A percentile compares a stretch with the other conserved stretches of the same genome.
phyloP scores from a whole-genome alignment of 2,888 invertebrate species.

The Latheticus oryzae region DNA sequence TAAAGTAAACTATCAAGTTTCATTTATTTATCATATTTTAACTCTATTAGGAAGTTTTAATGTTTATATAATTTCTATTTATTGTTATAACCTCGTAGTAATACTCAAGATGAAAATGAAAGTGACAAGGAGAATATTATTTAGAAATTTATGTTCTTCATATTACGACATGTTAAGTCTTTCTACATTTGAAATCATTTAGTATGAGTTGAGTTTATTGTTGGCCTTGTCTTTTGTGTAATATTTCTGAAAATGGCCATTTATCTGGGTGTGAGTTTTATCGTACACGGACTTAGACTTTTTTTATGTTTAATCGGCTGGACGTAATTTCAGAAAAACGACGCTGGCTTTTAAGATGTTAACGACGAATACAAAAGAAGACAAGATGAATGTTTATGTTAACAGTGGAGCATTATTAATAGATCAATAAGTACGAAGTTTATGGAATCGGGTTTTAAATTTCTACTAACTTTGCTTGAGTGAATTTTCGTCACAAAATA shows the following conservation, averaged over 20 bases:
- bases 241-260: neutral
- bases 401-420: constrained; percentile 11
- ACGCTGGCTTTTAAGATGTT: neutral
- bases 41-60: constrained; percentile 10
- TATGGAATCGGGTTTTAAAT: neutral
- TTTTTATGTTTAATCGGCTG: neutral
- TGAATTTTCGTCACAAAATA: no score
- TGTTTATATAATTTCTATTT: constrained; percentile 22
- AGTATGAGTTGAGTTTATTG: neutral
- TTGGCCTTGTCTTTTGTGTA: no score
- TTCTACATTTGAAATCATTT: neutral
- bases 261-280: no score
- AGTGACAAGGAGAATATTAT: constrained; percentile 10
- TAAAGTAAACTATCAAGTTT: constrained; percentile 18
- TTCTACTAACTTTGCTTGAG: no score
- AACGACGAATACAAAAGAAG: neutral
- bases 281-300: no score
- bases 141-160: constrained; percentile 12
- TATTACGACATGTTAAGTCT: constrained; percentile 1
- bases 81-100: constrained; percentile 16
- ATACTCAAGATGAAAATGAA: constrained; percentile 7
- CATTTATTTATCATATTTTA: constrained; percentile 4
- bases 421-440: constrained; percentile 5
- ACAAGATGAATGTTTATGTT: constrained; percentile 15
- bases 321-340: constrained; percentile 5